A percentile compares a stretch with the other conserved stretches of the same genome.
Evolutionary conservation across 2,113 vertebrate species (phyloP).

Genomic region (Phainopepla nitens): DNA sequence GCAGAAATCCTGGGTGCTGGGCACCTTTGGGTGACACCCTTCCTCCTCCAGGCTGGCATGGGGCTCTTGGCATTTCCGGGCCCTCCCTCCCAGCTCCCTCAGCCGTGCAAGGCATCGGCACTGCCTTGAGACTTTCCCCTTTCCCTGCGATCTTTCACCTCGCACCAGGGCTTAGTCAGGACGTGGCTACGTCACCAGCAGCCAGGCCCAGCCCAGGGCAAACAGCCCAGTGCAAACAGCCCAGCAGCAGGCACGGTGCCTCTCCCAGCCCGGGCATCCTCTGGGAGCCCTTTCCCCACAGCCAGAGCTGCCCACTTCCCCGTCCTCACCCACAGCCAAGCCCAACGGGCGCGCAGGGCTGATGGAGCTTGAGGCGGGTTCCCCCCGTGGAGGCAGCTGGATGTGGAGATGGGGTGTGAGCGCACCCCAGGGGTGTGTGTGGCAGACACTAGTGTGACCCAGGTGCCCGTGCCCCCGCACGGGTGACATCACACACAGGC

Average conservation of each 20-base stretch:
- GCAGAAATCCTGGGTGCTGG: not conserved
- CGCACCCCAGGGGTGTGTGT: fast-evolving
- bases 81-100: not conserved
- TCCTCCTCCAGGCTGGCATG: not conserved
- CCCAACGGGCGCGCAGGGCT: fast-evolving
- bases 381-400: fast-evolving
- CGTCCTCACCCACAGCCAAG: fast-evolving
- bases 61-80: not conserved
- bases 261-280: not conserved
- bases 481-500: not conserved
- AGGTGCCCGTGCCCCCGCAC: fast-evolving
- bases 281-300: not conserved
- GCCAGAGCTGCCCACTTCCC: fast-evolving
- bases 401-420: fast-evolving
- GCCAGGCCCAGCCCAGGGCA: not conserved
- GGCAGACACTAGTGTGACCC: not conserved
- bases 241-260: fast-evolving
- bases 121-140: not conserved
- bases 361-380: fast-evolving
- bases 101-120: not conserved
- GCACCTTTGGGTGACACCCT: not conserved
- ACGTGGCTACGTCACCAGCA: not conserved
- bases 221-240: conserved; percentile 30
- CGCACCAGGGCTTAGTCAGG: conserved; percentile 11
- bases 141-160: not conserved